Conservation (phyloP, 64 coral and sea anemone species). For the Montipora cactus region DNA sequence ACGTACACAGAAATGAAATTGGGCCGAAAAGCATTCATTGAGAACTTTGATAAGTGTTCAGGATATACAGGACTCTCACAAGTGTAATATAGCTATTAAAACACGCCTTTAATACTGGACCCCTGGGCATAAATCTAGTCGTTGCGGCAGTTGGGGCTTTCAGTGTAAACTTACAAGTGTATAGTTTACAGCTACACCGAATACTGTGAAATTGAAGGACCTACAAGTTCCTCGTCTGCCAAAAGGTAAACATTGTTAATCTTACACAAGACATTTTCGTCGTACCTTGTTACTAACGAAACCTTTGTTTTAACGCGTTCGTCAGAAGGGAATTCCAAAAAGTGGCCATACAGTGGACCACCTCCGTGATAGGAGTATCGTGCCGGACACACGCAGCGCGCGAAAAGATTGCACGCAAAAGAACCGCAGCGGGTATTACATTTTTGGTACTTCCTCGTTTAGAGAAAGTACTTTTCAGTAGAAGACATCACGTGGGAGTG, state of each 20-base stretch:
- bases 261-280: not conserved
- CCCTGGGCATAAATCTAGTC: slow-evolving; percentile 1
- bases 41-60: not conserved
- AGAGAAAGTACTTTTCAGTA: not conserved
- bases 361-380: not conserved
- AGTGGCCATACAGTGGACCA: not conserved
- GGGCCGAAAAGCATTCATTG: not conserved
- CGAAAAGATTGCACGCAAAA: not conserved
- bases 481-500: not conserved
- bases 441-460: too few species aligned
- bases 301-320: not conserved
- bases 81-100: not conserved
- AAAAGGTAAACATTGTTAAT: not conserved
- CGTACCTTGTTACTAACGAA: not conserved
- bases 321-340: not conserved
- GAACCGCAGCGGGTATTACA: not conserved
- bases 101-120: not conserved
- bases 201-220: not conserved
- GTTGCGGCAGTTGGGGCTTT: too few species aligned
- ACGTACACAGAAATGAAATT: not conserved
- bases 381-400: too few species aligned
- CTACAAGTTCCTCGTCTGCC: not conserved
- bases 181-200: not conserved
- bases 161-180: not conserved
- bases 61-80: slow-evolving; percentile 7